phyloP scores from a whole-genome alignment of 2,888 invertebrate species.

The Gibbula magus region DNA sequence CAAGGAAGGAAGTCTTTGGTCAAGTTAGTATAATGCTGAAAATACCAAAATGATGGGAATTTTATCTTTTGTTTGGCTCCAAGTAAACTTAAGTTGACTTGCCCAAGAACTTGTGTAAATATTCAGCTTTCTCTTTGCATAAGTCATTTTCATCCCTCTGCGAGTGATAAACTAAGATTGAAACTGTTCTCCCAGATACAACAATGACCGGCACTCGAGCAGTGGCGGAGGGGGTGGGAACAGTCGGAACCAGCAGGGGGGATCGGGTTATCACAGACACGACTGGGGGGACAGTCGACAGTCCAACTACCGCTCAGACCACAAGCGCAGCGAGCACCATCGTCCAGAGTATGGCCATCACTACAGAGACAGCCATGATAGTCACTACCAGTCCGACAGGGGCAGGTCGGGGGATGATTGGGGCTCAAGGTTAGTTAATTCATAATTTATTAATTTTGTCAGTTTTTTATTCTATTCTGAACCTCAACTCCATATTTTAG shows the following conservation, averaged over 20 bases:
- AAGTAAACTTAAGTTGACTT: no score
- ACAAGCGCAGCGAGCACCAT: slow-evolving; percentile 51
- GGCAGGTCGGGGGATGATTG: slow-evolving; percentile 31
- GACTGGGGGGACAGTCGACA: slow-evolving; percentile 37
- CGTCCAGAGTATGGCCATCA: slow-evolving; percentile 61
- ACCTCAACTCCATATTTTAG: no score
- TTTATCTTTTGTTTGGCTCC: no score
- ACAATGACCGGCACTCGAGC: slow-evolving; percentile 48
- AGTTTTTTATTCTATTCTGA: no score
- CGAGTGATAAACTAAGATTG: no score
- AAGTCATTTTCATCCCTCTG: not conserved
- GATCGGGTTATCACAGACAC: slow-evolving; percentile 28
- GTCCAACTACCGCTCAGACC: slow-evolving; percentile 42
- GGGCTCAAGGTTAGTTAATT: slow-evolving; percentile 23
- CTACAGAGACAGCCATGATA: slow-evolving; percentile 51
- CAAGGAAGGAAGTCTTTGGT: no score
- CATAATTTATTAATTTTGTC: no score
- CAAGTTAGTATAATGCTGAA: no score
- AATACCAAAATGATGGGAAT: no score
- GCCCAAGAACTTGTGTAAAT: no score
- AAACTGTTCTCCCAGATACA: slow-evolving; percentile 43
- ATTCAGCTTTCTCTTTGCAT: not conserved
- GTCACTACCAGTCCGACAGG: slow-evolving; percentile 12
- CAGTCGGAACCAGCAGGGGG: slow-evolving; percentile 27
- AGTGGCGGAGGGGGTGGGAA: not conserved